Base-by-base conservation (phyloP, 2,113 vertebrate genomes). In the Pterocles burchelli region DNA sequence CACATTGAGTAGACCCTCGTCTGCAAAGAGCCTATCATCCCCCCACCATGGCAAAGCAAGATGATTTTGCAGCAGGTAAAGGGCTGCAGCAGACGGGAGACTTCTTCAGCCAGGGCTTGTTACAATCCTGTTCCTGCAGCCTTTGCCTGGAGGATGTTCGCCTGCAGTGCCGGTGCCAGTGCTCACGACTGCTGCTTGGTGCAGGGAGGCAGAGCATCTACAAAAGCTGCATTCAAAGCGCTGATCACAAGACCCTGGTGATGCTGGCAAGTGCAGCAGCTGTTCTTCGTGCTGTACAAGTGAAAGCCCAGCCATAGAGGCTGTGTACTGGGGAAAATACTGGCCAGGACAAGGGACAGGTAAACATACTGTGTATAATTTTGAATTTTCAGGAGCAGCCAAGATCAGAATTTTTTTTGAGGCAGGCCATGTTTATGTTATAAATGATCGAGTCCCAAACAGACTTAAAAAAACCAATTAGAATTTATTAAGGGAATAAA, bases 51-150 rank as follows among this genome's bases (percentile, higher is more conserved):
- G 91, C 92, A 75, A 89, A 66, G 7, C 93, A 88, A 66, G 95
- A 93, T 3, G 75, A 95, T 19, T 93, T 88, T 3, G 13, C 82
- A 28, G 26, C 95, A 97, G 97, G 97, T 97, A 77, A 97, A 84
- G 49, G 59, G 15, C 38, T 43, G 51, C 51, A 67, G 33, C 49
- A 70, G 34, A 31, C 22, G 10, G 6, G 28, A 74, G 62, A 31
- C 21, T 36, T 18, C 72, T 73, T 76, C 38, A 25, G 33, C 26
- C n/a, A 22, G 41, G 72, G 34, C 34, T 86, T 55, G n/a, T 54
- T 62, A 61, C 70, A 77, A 1, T 67, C 63, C 66, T 0, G 1
- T 58, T 75, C 49, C 57, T 13, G 52, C 89, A 73, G 38, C 45
- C 43, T 36, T 45, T 54, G 28, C n/a, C 63, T 36, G 33, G 70